Conservation (phyloP, 2,797 vertebrate species). For the Somateria mollissima region DNA sequence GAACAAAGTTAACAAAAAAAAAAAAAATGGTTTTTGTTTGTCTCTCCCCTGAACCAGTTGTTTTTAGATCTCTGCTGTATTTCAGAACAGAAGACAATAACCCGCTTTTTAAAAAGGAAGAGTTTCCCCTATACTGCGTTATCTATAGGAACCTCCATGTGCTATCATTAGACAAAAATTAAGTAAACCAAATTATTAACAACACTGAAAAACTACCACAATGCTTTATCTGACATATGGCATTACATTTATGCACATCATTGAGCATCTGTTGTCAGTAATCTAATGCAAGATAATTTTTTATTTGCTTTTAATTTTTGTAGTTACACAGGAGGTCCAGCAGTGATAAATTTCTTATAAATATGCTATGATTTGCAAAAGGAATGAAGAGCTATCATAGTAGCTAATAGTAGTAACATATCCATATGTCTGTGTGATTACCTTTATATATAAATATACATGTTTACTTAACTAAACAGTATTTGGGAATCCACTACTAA, state of each 20-base stretch:
- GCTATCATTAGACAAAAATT: not conserved
- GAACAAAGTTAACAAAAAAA: not conserved
- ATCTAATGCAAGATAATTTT: not conserved
- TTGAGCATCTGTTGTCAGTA: not conserved
- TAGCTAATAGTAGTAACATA: not conserved
- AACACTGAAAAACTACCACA: not conserved
- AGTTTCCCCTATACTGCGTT: not conserved
- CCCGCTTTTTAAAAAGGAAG: not conserved
- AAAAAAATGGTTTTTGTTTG: fast-evolving
- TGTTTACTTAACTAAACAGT: not conserved
- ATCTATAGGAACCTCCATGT: not conserved
- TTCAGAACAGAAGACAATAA: not conserved
- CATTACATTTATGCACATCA: not conserved
- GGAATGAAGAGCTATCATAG: not conserved
- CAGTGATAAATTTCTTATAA: not conserved
- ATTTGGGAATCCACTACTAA: not conserved
- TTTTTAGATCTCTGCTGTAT: not conserved
- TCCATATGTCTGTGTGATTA: not conserved
- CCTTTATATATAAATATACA: not conserved
- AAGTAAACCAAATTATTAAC: not conserved
- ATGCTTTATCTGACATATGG: not conserved
- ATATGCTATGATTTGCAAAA: not conserved
- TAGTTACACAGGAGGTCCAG: not conserved
- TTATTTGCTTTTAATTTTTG: not conserved
- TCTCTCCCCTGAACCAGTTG: not conserved